A percentile compares a stretch with the other conserved stretches of the same genome.
These are phyloP conservation scores for Thryonomys swinderianus DNA, from an alignment of 2,113 vertebrate species.

Conservation along the genomic window DNA sequence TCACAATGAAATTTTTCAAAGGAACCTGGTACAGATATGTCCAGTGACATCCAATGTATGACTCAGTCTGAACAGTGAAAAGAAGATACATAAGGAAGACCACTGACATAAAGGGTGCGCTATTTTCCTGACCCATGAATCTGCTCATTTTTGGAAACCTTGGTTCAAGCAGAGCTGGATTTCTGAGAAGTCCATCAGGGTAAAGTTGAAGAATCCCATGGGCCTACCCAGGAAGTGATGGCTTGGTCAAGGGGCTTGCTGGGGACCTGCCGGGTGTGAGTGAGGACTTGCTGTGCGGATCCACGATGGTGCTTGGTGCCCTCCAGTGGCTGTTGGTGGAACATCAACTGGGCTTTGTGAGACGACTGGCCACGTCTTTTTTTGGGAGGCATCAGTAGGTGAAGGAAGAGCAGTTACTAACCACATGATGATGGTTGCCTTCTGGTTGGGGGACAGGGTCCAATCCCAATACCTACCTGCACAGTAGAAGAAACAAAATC, in stretches of 20 bases:
- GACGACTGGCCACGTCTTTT: slow-evolving; percentile 79
- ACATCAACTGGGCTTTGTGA: slow-evolving; percentile 88
- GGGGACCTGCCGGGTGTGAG: slow-evolving; percentile 87
- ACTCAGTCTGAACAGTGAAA: background rate
- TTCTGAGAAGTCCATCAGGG: background rate
- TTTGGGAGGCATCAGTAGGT: slow-evolving; percentile 92
- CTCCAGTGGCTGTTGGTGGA: slow-evolving; percentile 88
- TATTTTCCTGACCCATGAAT: background rate
- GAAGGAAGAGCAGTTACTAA: slow-evolving; percentile 68
- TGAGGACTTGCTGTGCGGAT: slow-evolving; percentile 73
- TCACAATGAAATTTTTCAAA: slow-evolving; percentile 23
- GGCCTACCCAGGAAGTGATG: slow-evolving; percentile 85
- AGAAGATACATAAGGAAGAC: background rate
- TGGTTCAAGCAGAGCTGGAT: background rate
- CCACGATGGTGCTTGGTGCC: slow-evolving; percentile 85
- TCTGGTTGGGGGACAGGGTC: background rate
- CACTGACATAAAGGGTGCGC: background rate
- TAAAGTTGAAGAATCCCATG: background rate
- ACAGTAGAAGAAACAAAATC: slow-evolving; percentile 63
- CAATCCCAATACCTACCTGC: slow-evolving; percentile 66
- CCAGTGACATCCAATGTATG: background rate
- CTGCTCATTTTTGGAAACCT: slow-evolving; percentile 7
- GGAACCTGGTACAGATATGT: background rate
- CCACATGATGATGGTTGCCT: slow-evolving; percentile 82
- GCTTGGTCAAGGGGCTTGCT: slow-evolving; percentile 81